phyloP scores from a whole-genome alignment of 2,888 invertebrate species.

The Cephus rjabovi region DNA sequence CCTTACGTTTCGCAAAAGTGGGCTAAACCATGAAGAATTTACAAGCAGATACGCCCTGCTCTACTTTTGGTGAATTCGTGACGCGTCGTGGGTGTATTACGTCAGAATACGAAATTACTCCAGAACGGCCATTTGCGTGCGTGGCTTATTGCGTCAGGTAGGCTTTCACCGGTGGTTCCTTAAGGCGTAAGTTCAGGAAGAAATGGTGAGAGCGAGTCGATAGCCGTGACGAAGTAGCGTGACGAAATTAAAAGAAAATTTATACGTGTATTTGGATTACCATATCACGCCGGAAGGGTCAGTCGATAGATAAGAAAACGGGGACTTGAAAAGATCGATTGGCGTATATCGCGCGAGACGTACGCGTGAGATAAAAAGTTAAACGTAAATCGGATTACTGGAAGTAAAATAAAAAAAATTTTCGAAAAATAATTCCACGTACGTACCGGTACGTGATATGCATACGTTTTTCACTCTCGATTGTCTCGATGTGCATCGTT shows the following conservation, averaged over 20 bases:
- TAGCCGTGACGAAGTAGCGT: neutral
- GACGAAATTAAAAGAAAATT: neutral
- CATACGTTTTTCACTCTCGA: slow-evolving; percentile 50
- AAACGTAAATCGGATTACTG: neutral
- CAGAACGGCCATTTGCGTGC: slow-evolving; percentile 34
- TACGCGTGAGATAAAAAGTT: neutral
- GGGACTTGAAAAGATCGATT: neutral
- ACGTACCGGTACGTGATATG: neutral
- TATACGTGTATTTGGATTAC: neutral
- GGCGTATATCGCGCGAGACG: neutral
- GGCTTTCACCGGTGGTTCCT: slow-evolving; percentile 35
- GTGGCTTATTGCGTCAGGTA: slow-evolving; percentile 40
- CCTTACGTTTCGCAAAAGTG: neutral
- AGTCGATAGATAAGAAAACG: neutral
- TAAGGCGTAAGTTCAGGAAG: slow-evolving; percentile 3
- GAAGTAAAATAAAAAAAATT: neutral
- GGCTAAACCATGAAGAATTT: neutral
- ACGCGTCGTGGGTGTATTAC: slow-evolving; percentile 1
- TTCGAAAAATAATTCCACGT: neutral
- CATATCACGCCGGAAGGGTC: neutral
- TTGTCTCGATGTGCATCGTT: slow-evolving; percentile 63
- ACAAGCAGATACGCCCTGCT: neutral
- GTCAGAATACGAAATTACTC: slow-evolving; percentile 31
- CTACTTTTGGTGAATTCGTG: neutral
- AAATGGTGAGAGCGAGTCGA: slow-evolving; percentile 4